Evolutionary conservation across 2,113 vertebrate species (phyloP).

Genomic region (Rousettus leschenaultii): DNA sequence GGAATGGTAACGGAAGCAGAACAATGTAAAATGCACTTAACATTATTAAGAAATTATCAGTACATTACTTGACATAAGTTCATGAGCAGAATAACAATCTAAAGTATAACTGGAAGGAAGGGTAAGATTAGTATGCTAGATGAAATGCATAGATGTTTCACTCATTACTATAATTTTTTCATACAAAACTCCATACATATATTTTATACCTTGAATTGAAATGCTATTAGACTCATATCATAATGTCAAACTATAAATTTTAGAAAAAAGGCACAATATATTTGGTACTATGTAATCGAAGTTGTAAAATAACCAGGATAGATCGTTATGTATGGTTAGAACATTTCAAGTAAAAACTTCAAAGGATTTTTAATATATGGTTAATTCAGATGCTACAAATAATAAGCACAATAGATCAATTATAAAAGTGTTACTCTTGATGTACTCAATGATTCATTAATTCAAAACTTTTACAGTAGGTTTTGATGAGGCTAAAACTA

Average conservation of each 20-base stretch:
- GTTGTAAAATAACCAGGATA: not conserved
- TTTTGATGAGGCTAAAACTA: slow-evolving; percentile 14
- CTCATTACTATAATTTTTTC: not conserved
- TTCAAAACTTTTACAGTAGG: not conserved
- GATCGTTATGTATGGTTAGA: not conserved
- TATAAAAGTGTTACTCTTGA: slow-evolving; percentile 28
- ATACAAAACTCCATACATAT: not conserved
- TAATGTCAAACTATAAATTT: slow-evolving; percentile 42
- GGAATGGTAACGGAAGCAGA: not conserved
- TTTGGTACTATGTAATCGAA: not conserved
- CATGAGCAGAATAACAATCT: not conserved
- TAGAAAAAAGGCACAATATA: slow-evolving; percentile 30
- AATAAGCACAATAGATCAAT: slow-evolving; percentile 19
- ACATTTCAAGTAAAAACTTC: slow-evolving; percentile 36
- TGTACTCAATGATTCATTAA: slow-evolving; percentile 12
- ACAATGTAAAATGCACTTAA: not conserved
- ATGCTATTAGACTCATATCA: not conserved
- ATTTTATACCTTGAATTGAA: slow-evolving; percentile 49
- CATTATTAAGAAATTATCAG: not conserved
- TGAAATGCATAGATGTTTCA: not conserved
- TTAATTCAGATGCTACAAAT: not conserved
- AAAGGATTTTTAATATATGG: slow-evolving; percentile 18
- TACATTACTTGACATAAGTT: not conserved
- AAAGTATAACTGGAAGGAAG: not conserved
- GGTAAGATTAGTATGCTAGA: not conserved